phyloP scores from a whole-genome alignment of 2,888 invertebrate genomes.

The Microplitis deprimator region DNA sequence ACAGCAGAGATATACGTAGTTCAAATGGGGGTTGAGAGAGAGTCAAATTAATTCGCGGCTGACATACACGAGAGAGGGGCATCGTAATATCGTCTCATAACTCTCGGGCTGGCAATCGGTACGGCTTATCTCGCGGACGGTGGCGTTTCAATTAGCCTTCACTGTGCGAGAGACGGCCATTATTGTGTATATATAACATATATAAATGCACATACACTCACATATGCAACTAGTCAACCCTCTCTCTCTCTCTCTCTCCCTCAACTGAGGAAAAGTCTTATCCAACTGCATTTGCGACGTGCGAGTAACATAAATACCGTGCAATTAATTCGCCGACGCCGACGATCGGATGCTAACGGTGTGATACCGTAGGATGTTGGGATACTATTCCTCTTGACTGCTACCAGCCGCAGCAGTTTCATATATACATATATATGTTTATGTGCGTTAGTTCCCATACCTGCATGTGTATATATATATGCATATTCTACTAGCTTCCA shows the following conservation, averaged over 20 bases:
- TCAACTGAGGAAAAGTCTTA: constrained; percentile 10
- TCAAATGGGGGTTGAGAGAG: constrained; percentile 11
- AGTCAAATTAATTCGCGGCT: constrained; percentile 67
- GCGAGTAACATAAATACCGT: constrained; percentile 63
- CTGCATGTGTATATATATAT: neutral
- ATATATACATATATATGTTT: constrained; percentile 9
- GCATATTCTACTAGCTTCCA: neutral
- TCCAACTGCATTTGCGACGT: constrained; percentile 30
- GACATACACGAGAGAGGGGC: constrained; percentile 60
- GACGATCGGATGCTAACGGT: constrained; percentile 46
- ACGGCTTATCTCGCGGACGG: constrained; percentile 62
- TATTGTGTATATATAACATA: constrained; percentile 6
- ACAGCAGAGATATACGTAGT: neutral
- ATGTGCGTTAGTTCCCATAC: neutral
- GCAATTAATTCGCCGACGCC: constrained; percentile 64
- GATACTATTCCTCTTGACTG: constrained; percentile 4
- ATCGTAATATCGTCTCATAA: constrained; percentile 70
- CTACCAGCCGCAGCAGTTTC: neutral
- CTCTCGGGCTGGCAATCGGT: constrained; percentile 65
- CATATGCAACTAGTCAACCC: neutral
- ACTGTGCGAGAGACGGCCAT: constrained; percentile 21
- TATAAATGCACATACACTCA: constrained; percentile 6
- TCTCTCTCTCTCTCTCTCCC: neutral
- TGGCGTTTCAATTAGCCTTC: constrained; percentile 68
- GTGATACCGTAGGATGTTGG: constrained; percentile 11